Percentiles rank a stretch among this genome's conserved stretches.
phyloP scores from a whole-genome alignment of 2,888 invertebrate species.

The Bibio marci region DNA sequence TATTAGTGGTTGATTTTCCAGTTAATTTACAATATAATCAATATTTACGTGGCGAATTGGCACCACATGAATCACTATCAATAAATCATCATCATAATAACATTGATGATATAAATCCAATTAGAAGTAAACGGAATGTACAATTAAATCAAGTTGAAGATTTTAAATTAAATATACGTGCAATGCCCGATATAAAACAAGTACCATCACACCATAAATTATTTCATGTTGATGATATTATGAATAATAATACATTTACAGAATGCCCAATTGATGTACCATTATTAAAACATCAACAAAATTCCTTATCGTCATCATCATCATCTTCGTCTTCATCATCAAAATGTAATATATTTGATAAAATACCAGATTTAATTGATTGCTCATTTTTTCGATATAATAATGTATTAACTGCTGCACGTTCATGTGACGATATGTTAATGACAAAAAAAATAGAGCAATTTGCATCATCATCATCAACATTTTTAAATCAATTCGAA shows the following conservation, averaged over 20 bases:
- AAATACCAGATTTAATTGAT: conserved; percentile 30
- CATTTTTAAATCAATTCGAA: conserved; percentile 40
- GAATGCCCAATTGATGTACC: conserved; percentile 27
- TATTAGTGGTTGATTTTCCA: conserved; percentile 59
- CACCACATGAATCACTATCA: background rate
- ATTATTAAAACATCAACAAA: too few relatives aligned
- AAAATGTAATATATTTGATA: conserved; percentile 15
- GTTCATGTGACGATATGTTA: conserved; percentile 40
- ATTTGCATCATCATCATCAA: conserved; percentile 21
- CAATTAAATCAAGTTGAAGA: conserved; percentile 12
- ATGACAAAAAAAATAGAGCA: conserved; percentile 20
- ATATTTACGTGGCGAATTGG: conserved; percentile 6
- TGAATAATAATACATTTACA: conserved; percentile 7
- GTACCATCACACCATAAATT: background rate
- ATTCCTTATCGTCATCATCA: too few relatives aligned
- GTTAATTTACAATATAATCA: conserved; percentile 13
- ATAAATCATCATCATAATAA: conserved; percentile 12
- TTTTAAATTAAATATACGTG: conserved; percentile 30
- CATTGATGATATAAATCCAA: background rate
- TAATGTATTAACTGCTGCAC: conserved; percentile 18
- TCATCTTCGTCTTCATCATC: background rate
- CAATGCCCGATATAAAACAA: conserved; percentile 41
- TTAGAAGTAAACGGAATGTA: background rate
- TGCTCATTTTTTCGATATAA: conserved; percentile 17
- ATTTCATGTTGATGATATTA: background rate